These are phyloP conservation scores for Endomychus coccineus DNA, from an alignment of 2,888 invertebrate species.

Conservation along the genomic window DNA sequence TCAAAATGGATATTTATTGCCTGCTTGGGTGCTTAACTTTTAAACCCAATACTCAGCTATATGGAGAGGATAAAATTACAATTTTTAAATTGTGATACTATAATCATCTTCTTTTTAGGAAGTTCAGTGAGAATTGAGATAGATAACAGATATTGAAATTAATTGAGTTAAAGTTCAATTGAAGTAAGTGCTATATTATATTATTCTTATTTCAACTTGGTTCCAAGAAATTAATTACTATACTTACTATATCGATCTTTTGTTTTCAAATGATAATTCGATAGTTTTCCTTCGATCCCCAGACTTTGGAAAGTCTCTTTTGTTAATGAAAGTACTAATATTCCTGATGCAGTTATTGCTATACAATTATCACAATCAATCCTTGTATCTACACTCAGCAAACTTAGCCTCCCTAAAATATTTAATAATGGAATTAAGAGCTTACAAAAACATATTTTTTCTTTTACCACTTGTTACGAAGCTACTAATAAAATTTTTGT, in stretches of 20 bases:
- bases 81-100: no score
- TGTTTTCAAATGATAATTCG: conserved; percentile 39
- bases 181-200: no score
- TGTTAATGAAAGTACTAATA: conserved; percentile 46
- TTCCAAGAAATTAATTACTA: no score
- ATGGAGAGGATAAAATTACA: no score
- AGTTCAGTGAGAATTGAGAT: no score
- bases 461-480: conserved; percentile 51
- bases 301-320: conserved; percentile 48
- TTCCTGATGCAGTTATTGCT: conserved; percentile 47
- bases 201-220: no score
- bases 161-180: no score
- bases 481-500: conserved; percentile 47
- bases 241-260: conserved; percentile 48
- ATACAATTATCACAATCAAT: conserved; percentile 49
- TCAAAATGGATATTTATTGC: no score
- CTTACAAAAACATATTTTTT: conserved; percentile 4
- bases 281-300: conserved; percentile 49
- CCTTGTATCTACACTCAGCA: conserved; percentile 44
- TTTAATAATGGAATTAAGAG: conserved; percentile 6
- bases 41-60: no score
- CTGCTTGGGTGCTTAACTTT: no score
- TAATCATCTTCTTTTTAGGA: no score
- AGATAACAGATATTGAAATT: no score
- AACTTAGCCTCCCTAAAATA: conserved; percentile 43